Percentiles rank a stretch among this genome's conserved stretches.
phyloP scores from a whole-genome alignment of 2,888 invertebrate species.

The Parthenolecanium corni region DNA sequence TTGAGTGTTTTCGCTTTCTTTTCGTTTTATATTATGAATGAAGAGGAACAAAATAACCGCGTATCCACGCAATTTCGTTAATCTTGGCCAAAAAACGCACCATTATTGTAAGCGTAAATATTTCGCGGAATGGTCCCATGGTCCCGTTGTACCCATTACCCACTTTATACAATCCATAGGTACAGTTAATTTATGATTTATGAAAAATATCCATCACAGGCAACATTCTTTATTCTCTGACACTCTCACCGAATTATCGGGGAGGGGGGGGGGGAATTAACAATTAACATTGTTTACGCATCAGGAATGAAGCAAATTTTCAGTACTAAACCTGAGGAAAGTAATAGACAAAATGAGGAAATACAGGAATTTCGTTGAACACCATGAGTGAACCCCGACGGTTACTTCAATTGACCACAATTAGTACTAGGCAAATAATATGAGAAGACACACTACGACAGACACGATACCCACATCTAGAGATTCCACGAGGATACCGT shows the following conservation, averaged over 20 bases:
- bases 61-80: too few relatives aligned
- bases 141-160: conserved; percentile 91
- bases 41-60: too few relatives aligned
- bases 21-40: too few relatives aligned
- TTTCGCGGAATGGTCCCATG: conserved; percentile 75
- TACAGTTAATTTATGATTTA: conserved; percentile 78
- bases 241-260: conserved; percentile 28
- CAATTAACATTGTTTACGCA: neutral
- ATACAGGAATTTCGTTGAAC: conserved; percentile 48
- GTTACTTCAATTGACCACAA: conserved; percentile 67
- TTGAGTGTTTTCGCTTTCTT: too few relatives aligned
- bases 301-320: neutral
- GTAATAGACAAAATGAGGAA: conserved; percentile 29
- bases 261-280: neutral
- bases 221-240: conserved; percentile 48
- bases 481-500: too few relatives aligned
- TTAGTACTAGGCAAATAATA: conserved; percentile 71
- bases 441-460: too few relatives aligned
- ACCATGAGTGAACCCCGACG: conserved; percentile 81
- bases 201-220: conserved; percentile 81
- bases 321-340: conserved; percentile 31
- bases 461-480: too few relatives aligned
- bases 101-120: conserved; percentile 46
- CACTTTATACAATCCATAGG: conserved; percentile 76
- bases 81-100: conserved; percentile 70